Evolutionary conservation across 2,113 vertebrate species (phyloP), one percentile per base, ranked within the genome.

Genomic region (Meleagris gallopavo): DNA sequence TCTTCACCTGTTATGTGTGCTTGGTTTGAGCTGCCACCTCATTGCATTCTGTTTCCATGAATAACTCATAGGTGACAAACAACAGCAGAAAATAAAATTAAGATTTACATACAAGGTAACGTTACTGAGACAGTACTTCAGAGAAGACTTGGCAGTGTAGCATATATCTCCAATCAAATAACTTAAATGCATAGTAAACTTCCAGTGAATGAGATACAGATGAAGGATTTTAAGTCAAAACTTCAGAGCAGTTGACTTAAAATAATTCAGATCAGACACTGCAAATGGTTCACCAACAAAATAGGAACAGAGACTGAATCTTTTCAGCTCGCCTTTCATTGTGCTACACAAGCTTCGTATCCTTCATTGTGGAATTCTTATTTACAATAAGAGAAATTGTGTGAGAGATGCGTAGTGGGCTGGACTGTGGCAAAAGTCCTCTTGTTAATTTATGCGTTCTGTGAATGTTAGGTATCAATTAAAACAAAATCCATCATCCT

Each of bases 331-430:
- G 6, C 40, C 11, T 18, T 67, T 82, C 45, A 4, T 64, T 22
- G 8, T 38, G 30, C 32, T 89, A 20, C 40, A 52, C 19, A 22
- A 60, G 20, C 15, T 64, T 32, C 71, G 11, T 29, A 2, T 3
- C 3, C 34, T 24, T 60, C 20, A 1, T 25, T 36, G 38, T 16
- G 41, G 34, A 62, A n/a, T 54, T 29, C 52, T 29, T 36, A 11
- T 70, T 32, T 54, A 25, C 34, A 14, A 0, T 34, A 11, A 19
- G 58, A 34, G 34, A 11, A 77, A 13, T 21, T 10, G 18, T 24
- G 27, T 20, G 13, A 6, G 30, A 29, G 27, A 6, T 0, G 0
- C 32, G 36, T 4, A 41, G 3, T 2, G 32, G 20, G 34, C 7
- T 48, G 54, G 10, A 5, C 66, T 48, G 32, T 2, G 1, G 24